These are phyloP conservation scores for Paraplagusia blochii DNA, from an alignment of 2,113 vertebrate species.

Conservation along the genomic window DNA sequence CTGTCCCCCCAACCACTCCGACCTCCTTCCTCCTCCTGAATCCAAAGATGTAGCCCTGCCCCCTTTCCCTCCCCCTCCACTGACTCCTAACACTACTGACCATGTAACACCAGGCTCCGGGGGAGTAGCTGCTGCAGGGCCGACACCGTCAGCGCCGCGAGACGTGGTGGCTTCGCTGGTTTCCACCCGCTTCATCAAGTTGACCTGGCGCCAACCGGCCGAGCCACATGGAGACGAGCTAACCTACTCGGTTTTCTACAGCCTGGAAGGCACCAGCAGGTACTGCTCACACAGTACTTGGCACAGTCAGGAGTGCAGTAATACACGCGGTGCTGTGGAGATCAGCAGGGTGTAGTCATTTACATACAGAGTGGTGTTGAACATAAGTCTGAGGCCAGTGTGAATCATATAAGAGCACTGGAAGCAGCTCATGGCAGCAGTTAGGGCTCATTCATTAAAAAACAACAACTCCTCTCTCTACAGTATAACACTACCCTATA, in stretches of 20 bases:
- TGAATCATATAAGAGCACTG: slow-evolving; percentile 24
- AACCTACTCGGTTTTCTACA: slow-evolving; percentile 95
- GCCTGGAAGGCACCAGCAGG: slow-evolving; percentile 89
- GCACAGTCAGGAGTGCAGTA: slow-evolving; percentile 12
- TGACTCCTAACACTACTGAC: slow-evolving; percentile 99
- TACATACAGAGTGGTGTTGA: neutral
- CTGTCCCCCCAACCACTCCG: slow-evolving; percentile 8
- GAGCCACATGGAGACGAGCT: slow-evolving; percentile 93
- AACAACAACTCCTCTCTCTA: slow-evolving; percentile 5
- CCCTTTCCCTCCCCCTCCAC: slow-evolving; percentile 94
- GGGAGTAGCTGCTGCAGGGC: slow-evolving; percentile 80
- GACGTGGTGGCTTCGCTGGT: slow-evolving; percentile 97
- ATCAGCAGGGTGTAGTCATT: slow-evolving; percentile 23
- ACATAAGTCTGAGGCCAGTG: slow-evolving; percentile 4
- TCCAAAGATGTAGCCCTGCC: slow-evolving; percentile 94
- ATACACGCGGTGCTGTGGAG: slow-evolving; percentile 10
- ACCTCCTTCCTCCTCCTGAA: slow-evolving; percentile 12
- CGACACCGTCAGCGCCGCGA: slow-evolving; percentile 87
- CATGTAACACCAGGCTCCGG: slow-evolving; percentile 94
- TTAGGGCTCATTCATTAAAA: slow-evolving; percentile 44
- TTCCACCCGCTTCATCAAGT: slow-evolving; percentile 97
- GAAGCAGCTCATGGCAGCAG: slow-evolving; percentile 16
- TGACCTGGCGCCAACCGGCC: slow-evolving; percentile 91
- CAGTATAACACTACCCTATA: slow-evolving; percentile 12
- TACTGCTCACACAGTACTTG: slow-evolving; percentile 46